Evolutionary conservation across 2,797 vertebrate species (phyloP).

Genomic region (Centropyge bicolor): DNA sequence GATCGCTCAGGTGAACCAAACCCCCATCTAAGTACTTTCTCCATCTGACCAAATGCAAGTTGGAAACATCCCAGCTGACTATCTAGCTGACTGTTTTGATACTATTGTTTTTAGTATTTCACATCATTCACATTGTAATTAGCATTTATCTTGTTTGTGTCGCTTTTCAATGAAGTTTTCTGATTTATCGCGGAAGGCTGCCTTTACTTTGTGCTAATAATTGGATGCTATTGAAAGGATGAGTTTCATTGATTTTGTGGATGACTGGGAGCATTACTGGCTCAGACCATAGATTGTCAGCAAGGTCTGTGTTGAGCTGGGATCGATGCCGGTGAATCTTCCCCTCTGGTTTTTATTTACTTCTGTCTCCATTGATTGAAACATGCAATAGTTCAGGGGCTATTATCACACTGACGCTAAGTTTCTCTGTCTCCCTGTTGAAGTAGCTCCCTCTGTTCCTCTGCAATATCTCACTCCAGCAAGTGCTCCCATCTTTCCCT

Average conservation of each 20-base stretch:
- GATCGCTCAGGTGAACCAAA: constrained; percentile 10
- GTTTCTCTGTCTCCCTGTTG: constrained; percentile 87
- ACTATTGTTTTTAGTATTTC: constrained; percentile 67
- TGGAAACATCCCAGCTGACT: constrained; percentile 22
- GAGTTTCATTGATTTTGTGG: constrained; percentile 97
- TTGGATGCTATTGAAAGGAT: constrained; percentile 99
- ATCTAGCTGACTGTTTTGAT: constrained; percentile 44
- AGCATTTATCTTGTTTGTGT: constrained; percentile 88
- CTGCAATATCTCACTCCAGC: constrained; percentile 84
- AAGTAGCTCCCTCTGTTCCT: constrained; percentile 83
- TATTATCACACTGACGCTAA: constrained; percentile 91
- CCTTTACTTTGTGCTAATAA: constrained; percentile 95
- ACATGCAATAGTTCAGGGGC: constrained; percentile 87
- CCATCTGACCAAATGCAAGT: constrained; percentile 22
- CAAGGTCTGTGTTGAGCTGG: constrained; percentile 90
- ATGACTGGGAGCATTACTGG: constrained; percentile 93
- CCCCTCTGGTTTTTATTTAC: constrained; percentile 90
- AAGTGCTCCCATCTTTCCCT: constrained; percentile 83
- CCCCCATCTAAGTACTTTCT: not conserved
- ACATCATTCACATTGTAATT: constrained; percentile 85
- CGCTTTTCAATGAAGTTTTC: constrained; percentile 91
- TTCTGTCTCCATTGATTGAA: constrained; percentile 92
- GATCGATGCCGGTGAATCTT: constrained; percentile 95
- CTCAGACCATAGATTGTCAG: constrained; percentile 91
- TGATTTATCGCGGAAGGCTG: constrained; percentile 93